Conservation (phyloP, 2,888 invertebrate genomes). For the Myopa testacea region DNA sequence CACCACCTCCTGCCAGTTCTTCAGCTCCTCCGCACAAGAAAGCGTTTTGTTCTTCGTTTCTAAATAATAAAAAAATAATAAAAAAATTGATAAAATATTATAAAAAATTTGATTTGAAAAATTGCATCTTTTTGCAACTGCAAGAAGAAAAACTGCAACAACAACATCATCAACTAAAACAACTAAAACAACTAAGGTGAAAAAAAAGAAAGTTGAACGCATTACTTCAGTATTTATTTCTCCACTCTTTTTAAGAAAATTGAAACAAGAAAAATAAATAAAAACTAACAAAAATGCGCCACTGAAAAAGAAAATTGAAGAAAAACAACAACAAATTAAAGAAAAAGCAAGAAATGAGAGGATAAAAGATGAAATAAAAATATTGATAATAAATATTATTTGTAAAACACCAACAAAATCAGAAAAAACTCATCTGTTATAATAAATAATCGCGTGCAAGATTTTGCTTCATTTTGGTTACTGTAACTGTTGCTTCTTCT, state of each 20-base stretch:
- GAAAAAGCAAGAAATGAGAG: slow-evolving; percentile 12
- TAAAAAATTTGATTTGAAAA: no score
- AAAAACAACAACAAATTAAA: not conserved
- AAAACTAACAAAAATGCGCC: not conserved
- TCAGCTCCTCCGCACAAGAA: no score
- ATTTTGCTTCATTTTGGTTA: slow-evolving; percentile 19
- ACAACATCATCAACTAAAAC: not conserved
- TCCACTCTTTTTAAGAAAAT: not conserved
- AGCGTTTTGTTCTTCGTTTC: no score
- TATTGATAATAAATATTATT: not conserved
- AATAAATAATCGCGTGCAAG: slow-evolving; percentile 33
- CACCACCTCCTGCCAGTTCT: no score
- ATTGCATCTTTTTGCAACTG: no score
- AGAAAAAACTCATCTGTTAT: not conserved
- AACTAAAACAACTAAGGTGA: not conserved
- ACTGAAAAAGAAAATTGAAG: not conserved
- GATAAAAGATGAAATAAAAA: not conserved
- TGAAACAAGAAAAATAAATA: not conserved
- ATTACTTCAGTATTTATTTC: not conserved
- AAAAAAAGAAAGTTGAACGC: slow-evolving; percentile 17
- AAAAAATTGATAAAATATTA: no score
- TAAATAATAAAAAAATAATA: no score
- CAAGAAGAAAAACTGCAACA: not conserved
- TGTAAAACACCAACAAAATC: not conserved
- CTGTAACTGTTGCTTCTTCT: not conserved